phyloP scores from a whole-genome alignment of 2,113 vertebrate genomes.

The Cinclus mexicanus region DNA sequence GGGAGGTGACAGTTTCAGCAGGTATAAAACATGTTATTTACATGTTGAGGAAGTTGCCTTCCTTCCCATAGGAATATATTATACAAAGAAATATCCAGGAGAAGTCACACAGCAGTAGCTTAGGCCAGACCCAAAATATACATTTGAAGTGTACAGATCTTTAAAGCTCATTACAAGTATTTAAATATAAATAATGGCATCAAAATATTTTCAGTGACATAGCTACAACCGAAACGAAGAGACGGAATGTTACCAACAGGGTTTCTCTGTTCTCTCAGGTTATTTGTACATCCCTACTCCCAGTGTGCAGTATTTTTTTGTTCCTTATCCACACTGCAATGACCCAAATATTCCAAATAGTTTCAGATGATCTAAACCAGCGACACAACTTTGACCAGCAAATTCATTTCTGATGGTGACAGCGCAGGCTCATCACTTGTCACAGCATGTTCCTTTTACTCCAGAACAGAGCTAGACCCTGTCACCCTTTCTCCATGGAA shows the following conservation, averaged over 20 bases:
- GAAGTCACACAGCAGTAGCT: constrained; percentile 56
- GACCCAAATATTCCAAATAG: not conserved
- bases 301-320: not conserved
- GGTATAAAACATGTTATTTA: constrained; percentile 74
- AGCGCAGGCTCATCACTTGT: not conserved
- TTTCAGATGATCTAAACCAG: constrained; percentile 9
- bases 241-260: constrained; percentile 26
- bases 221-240: constrained; percentile 37
- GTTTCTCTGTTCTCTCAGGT: not conserved
- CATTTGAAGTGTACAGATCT: constrained; percentile 69
- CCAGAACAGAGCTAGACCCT: not conserved
- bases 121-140: constrained; percentile 76
- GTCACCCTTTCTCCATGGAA: not conserved
- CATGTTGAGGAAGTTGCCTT: constrained; percentile 64
- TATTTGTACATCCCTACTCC: not conserved
- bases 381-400: not conserved
- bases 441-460: not conserved
- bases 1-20: constrained; percentile 20
- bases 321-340: not conserved
- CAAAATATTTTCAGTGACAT: constrained; percentile 36
- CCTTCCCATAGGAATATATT: constrained; percentile 53
- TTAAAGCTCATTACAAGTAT: constrained; percentile 72
- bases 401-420: not conserved
- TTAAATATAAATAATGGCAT: constrained; percentile 17
- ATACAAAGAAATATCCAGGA: constrained; percentile 58